phyloP scores from a whole-genome alignment of 2,113 vertebrate genomes.

The Patagioenas fasciata region DNA sequence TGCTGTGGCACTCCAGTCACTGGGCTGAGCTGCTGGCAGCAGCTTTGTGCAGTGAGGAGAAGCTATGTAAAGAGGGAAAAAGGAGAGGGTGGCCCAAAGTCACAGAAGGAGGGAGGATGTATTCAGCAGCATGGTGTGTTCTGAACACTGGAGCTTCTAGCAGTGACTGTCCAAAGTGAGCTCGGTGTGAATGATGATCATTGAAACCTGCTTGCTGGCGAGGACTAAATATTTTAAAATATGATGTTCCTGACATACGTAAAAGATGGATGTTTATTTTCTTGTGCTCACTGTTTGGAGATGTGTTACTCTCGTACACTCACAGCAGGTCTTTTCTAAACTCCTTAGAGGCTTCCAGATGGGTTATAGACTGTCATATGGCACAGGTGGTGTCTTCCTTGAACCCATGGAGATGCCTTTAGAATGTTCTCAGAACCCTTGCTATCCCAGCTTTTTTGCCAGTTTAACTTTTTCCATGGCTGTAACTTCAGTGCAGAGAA shows the following conservation, averaged over 20 bases:
- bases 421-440: neutral
- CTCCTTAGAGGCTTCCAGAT: neutral
- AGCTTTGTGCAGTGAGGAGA: neutral
- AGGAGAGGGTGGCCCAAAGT: neutral
- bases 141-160: neutral
- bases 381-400: neutral
- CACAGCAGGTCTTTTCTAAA: neutral
- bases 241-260: neutral
- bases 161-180: neutral
- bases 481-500: neutral
- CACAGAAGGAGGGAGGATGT: accelerated
- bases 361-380: neutral
- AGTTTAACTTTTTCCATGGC: neutral
- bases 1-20: neutral
- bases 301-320: accelerated
- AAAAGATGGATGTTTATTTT: neutral
- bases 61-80: neutral
- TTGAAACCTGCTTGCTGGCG: neutral
- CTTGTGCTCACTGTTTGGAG: neutral
- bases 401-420: neutral
- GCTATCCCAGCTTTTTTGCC: neutral
- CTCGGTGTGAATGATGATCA: neutral
- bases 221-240: neutral
- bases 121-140: neutral
- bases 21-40: neutral